A percentile compares a stretch with the other conserved stretches of the same genome.
Conservation (phyloP, 53 echinoderm and acorn worm genomes). For the Astropecten irregularis region DNA sequence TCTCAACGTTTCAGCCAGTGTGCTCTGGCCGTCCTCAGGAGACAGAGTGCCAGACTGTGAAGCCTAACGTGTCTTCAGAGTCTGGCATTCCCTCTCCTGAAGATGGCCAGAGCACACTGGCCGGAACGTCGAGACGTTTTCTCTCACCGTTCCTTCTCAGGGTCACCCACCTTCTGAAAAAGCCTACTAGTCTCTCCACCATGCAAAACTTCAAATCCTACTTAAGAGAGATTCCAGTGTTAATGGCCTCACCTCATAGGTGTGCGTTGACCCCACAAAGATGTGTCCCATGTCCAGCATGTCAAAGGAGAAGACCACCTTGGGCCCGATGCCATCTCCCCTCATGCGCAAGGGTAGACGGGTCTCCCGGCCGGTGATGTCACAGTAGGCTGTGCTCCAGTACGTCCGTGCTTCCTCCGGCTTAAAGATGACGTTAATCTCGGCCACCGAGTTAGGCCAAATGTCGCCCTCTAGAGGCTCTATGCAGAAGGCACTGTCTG, state of each 20-base stretch:
- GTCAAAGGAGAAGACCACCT: conserved; percentile 88
- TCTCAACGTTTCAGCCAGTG: no score
- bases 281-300: conserved; percentile 95
- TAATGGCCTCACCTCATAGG: conserved; percentile 90
- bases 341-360: conserved; percentile 86
- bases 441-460: conserved; percentile 93
- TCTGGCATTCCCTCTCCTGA: no score
- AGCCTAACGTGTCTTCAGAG: no score
- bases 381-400: conserved; percentile 91
- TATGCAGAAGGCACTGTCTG: conserved; percentile 86
- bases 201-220: no score
- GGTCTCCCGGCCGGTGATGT: conserved; percentile 94
- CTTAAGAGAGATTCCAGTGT: no score
- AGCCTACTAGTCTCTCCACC: no score
- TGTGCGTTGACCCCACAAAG: conserved; percentile 94
- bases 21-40: no score
- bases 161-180: no score
- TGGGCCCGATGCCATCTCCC: conserved; percentile 90
- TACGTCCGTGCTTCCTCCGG: conserved; percentile 81
- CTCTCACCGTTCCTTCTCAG: no score
- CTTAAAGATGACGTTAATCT: conserved; percentile 90
- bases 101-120: no score
- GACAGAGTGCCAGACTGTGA: no score
- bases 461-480: conserved; percentile 93
- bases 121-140: no score